phyloP scores from a whole-genome alignment of 2,797 vertebrate species.

The Staurois parvus region DNA sequence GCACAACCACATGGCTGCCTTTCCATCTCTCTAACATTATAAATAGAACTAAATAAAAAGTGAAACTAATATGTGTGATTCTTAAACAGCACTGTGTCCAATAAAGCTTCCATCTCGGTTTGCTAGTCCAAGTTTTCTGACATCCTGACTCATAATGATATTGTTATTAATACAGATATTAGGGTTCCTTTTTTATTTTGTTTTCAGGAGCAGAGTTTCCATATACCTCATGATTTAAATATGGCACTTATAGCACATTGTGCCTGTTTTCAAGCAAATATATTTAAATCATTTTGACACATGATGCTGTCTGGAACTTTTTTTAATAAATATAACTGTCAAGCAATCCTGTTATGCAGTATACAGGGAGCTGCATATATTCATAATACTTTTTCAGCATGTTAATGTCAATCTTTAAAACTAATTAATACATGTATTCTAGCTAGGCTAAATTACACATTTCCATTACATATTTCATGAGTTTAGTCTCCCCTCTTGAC shows the following conservation, averaged over 20 bases:
- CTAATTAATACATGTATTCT: neutral
- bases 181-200: neutral
- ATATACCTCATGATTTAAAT: neutral
- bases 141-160: neutral
- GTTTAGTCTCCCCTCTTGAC: neutral
- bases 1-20: slow-evolving; percentile 8
- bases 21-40: slow-evolving; percentile 10
- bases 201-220: neutral
- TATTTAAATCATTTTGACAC: slow-evolving; percentile 4
- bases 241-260: neutral
- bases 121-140: neutral
- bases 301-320: neutral
- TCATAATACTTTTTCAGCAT: neutral
- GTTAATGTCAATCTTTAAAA: neutral
- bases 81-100: neutral
- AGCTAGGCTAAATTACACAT: neutral
- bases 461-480: neutral
- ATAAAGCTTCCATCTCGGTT: neutral
- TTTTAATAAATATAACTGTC: slow-evolving; percentile 5
- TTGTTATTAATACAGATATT: neutral
- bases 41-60: slow-evolving; percentile 12
- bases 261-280: neutral
- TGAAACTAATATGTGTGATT: neutral
- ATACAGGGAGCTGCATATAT: neutral
- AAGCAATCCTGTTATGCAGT: neutral